These are phyloP conservation scores for Coboldia fuscipes DNA, from an alignment of 1,140 invertebrate species.

Conservation along the genomic window DNA sequence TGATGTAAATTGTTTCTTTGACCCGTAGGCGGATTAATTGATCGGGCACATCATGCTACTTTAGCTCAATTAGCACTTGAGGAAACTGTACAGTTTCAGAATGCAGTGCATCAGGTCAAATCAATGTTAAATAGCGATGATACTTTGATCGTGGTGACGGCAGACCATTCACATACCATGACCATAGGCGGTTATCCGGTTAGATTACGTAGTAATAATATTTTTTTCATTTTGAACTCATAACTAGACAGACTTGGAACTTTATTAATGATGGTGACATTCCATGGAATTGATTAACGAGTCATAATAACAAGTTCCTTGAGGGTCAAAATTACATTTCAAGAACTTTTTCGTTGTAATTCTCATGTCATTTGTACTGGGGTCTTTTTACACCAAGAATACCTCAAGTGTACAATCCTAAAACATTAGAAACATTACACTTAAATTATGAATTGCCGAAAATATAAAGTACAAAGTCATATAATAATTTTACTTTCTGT, in stretches of 20 bases:
- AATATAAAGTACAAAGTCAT: too few relatives aligned
- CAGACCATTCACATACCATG: constrained; percentile 49
- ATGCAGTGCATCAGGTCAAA: constrained; percentile 35
- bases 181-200: constrained; percentile 36
- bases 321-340: too few relatives aligned
- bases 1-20: constrained; percentile 38
- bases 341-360: too few relatives aligned
- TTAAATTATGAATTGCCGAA: too few relatives aligned
- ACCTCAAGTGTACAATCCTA: constrained; percentile 7
- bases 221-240: neutral
- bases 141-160: constrained; percentile 43
- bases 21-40: constrained; percentile 48
- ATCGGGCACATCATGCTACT: constrained; percentile 59
- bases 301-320: too few relatives aligned
- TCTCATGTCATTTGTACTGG: too few relatives aligned
- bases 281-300: too few relatives aligned
- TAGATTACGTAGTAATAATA: neutral
- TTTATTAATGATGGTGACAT: neutral
- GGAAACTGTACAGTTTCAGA: constrained; percentile 38
- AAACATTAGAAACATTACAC: constrained; percentile 12
- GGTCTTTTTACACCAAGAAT: constrained; percentile 9
- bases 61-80: constrained; percentile 41
- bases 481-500: neutral
- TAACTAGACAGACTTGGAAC: neutral
- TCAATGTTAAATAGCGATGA: constrained; percentile 32